Evolutionary conservation across 2,797 vertebrate species (phyloP).

Genomic region (Lycodopsis pacificus): DNA sequence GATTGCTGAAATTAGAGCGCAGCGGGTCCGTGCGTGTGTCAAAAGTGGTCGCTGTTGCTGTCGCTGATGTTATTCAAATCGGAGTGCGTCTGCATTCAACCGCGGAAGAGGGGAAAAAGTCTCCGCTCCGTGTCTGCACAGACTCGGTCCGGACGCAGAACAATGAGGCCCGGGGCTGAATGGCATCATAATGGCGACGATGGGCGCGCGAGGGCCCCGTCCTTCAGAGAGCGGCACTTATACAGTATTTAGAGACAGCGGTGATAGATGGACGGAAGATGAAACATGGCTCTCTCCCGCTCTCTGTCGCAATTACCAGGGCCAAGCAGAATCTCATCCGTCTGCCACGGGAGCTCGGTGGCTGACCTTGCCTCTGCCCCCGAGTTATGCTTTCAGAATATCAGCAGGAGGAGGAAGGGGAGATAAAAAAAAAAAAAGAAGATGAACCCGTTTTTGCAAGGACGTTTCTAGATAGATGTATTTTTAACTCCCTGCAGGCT

Average conservation of each 20-base stretch:
- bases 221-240: constrained; percentile 43
- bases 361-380: constrained; percentile 81
- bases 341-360: constrained; percentile 68
- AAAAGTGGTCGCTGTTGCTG: constrained; percentile 28
- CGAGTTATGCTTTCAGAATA: constrained; percentile 82
- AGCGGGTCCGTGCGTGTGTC: constrained; percentile 15
- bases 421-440: constrained; percentile 61
- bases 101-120: background rate
- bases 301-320: constrained; percentile 62
- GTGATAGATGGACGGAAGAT: constrained; percentile 65
- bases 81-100: constrained; percentile 37
- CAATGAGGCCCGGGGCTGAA: constrained; percentile 50
- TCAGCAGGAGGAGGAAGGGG: constrained; percentile 48
- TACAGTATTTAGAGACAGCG: constrained; percentile 55
- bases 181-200: constrained; percentile 28
- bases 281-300: constrained; percentile 45
- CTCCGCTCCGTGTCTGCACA: constrained; percentile 31
- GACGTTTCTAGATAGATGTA: constrained; percentile 81
- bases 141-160: constrained; percentile 34
- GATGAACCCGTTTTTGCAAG: constrained; percentile 83
- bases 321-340: constrained; percentile 77
- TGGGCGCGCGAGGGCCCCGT: constrained; percentile 13
- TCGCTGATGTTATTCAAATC: constrained; percentile 44
- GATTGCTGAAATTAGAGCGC: constrained; percentile 68
- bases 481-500: constrained; percentile 82